Evolutionary conservation across 2,797 vertebrate species (phyloP), one percentile per base, ranked within the genome.

Genomic region (Fringilla coelebs): DNA sequence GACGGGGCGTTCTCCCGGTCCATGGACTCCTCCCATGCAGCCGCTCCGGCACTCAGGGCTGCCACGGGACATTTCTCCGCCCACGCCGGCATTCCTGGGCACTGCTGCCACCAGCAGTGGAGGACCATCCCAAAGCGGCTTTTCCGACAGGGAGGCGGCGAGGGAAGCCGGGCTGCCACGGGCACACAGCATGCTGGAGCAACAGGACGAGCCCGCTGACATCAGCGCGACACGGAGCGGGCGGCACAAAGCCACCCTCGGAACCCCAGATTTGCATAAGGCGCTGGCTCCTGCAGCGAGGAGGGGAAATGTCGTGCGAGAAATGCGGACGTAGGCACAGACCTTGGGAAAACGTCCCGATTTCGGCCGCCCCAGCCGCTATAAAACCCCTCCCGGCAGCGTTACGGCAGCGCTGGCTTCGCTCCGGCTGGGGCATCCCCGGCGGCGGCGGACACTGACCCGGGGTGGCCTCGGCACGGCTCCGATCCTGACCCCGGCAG

Each of bases 41-140:
- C 36, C 12, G 2, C 28, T 22, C 3, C 4, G 0, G 34, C 24
- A 1, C 24, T 0, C 3, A 3, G 28, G 32, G 32, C 18, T 5
- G 22, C 7, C 7, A 17, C 17, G 2, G 4, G 7, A 8, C 2
- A 1, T 9, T 8, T 2, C 48, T 20, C 24, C 18, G 10, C 15
- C 79, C 40, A 0, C 1, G 57, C 11, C 67, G 5, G 49, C 68
- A 2, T n/a, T 21, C 51, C 82, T 1, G 11, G 52, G 36, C 61
- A 3, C 45, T 7, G 70, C 43, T 15, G 61, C 36, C 60, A 9
- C 4, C 32, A 3, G 6, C 55, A 28, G 25, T 1, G 36, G 15
- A 19, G 57, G 11, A 13, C 1, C 25, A 13, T 3, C 43, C 17
- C 43, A 4, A 2, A 41, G 62, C 41, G 21, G 28, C 34, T 24